phyloP scores from a whole-genome alignment of 2,797 vertebrate species.

The Lophotriccus pileatus region DNA sequence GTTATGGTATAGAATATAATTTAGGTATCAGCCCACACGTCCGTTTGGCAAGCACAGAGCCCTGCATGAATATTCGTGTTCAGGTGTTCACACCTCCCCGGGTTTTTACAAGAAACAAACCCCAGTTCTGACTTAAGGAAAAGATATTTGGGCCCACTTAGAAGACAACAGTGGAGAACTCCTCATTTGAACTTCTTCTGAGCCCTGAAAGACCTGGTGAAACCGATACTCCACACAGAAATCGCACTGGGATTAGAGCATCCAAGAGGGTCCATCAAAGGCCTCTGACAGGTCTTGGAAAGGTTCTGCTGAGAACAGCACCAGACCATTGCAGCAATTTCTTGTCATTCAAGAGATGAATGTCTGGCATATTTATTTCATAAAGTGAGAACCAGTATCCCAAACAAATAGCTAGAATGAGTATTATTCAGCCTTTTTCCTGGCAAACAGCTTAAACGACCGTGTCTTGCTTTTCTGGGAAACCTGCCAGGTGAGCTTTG shows the following conservation, averaged over 20 bases:
- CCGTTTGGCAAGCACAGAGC: background rate
- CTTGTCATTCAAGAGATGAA: constrained; percentile 59
- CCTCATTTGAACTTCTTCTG: background rate
- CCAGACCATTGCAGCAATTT: constrained; percentile 31
- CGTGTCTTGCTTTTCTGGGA: constrained; percentile 73
- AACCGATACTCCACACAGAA: background rate
- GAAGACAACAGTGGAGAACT: background rate
- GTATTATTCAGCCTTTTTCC: constrained; percentile 71
- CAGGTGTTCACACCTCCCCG: background rate
- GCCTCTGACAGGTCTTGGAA: background rate
- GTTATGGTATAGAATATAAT: background rate
- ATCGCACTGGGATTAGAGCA: background rate
- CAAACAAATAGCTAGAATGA: constrained; percentile 72
- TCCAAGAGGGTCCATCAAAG: background rate
- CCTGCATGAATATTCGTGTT: background rate
- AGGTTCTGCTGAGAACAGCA: background rate
- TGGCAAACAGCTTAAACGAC: constrained; percentile 67
- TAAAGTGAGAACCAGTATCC: constrained; percentile 65
- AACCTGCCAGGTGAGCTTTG: constrained; percentile 70
- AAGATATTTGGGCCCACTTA: background rate
- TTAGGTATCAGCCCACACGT: background rate
- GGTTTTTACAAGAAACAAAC: background rate
- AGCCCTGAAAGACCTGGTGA: background rate
- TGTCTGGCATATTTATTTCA: constrained; percentile 72
- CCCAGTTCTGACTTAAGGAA: background rate